Conservation (phyloP, 2,797 vertebrate species). For the Lateolabrax maculatus region DNA sequence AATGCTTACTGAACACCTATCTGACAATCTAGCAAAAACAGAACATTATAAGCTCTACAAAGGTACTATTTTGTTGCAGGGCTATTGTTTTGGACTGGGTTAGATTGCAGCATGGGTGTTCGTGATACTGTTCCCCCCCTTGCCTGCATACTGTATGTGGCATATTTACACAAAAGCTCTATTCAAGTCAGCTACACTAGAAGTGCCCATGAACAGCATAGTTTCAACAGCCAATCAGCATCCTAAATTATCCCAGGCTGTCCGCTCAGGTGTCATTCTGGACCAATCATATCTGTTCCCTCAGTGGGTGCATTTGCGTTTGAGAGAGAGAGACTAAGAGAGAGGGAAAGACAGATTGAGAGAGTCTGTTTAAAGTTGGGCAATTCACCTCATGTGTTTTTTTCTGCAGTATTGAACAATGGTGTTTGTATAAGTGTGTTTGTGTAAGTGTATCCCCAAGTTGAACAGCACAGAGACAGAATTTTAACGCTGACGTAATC, state of each 20-base stretch:
- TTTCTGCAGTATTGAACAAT: background rate
- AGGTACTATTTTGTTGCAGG: slow-evolving; percentile 4
- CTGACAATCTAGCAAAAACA: background rate
- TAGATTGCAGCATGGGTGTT: slow-evolving; percentile 24
- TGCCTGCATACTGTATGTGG: slow-evolving; percentile 34
- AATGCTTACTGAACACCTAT: background rate
- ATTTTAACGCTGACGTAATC: slow-evolving; percentile 42
- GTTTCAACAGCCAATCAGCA: slow-evolving; percentile 67
- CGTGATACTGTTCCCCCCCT: background rate
- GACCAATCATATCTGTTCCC: slow-evolving; percentile 59
- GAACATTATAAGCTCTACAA: background rate
- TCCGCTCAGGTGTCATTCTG: slow-evolving; percentile 75
- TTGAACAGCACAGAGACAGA: slow-evolving; percentile 25
- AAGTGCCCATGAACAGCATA: slow-evolving; percentile 54
- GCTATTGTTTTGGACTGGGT: slow-evolving; percentile 13
- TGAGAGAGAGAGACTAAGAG: background rate
- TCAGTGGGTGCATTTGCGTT: slow-evolving; percentile 21
- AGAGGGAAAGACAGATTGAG: background rate
- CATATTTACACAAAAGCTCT: slow-evolving; percentile 71
- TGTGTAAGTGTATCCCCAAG: background rate
- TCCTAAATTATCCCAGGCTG: slow-evolving; percentile 39
- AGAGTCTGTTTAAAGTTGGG: slow-evolving; percentile 14
- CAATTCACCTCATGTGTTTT: slow-evolving; percentile 23
- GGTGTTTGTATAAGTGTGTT: background rate
- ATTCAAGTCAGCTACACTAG: slow-evolving; percentile 54